A percentile compares a stretch with the other conserved stretches of the same genome.
Conservation (phyloP, 2,888 invertebrate species). For the Epinotia brunnichana region DNA sequence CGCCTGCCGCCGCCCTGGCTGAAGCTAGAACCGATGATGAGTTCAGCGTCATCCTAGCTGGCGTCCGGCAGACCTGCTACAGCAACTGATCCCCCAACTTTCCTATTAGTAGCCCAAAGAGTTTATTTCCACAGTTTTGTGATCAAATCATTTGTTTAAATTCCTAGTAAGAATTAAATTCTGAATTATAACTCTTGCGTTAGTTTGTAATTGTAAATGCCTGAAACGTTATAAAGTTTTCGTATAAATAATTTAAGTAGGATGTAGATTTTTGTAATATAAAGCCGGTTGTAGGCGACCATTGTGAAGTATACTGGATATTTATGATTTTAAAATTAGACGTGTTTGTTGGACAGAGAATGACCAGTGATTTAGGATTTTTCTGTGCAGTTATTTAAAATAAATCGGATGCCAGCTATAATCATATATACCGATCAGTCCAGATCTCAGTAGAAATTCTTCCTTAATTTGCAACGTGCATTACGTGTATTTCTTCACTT, state of each 20-base stretch:
- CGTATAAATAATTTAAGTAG: constrained; percentile 35
- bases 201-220: constrained; percentile 41
- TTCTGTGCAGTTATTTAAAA: constrained; percentile 6
- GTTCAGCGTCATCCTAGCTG: constrained; percentile 94
- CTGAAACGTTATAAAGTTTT: constrained; percentile 41
- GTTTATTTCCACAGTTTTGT: constrained; percentile 42
- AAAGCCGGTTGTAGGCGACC: constrained; percentile 38
- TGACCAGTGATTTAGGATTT: constrained; percentile 32
- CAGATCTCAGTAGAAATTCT: background rate
- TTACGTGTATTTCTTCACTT: too few relatives aligned
- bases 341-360: constrained; percentile 5
- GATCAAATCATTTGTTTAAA: constrained; percentile 41
- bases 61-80: constrained; percentile 94
- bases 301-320: constrained; percentile 27
- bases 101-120: constrained; percentile 63
- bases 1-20: constrained; percentile 68
- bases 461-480: background rate
- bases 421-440: background rate
- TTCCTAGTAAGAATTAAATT: constrained; percentile 45
- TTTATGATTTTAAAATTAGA: constrained; percentile 18
- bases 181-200: constrained; percentile 44
- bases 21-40: constrained; percentile 91
- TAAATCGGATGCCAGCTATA: constrained; percentile 1
- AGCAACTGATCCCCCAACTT: constrained; percentile 84
- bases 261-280: constrained; percentile 35